These are phyloP conservation scores for Paralichthys olivaceus DNA, from an alignment of 2,113 vertebrate genomes.

Conservation along the genomic window DNA sequence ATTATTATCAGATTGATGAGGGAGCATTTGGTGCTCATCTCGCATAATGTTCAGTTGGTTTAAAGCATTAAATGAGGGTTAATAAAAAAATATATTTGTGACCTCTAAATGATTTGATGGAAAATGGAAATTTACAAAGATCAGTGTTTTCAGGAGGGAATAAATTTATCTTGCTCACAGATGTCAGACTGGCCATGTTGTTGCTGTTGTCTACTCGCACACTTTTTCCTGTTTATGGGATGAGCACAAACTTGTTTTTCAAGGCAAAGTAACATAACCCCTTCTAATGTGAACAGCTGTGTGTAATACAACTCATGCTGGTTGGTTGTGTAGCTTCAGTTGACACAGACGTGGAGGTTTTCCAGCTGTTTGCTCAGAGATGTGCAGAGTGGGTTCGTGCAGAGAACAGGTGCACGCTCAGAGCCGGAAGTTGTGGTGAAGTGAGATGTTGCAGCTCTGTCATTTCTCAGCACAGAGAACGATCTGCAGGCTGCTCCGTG, in stretches of 20 bases:
- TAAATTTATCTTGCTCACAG: no score
- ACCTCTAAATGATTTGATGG: no score
- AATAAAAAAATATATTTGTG: no score
- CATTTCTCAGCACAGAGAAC: constrained; percentile 41
- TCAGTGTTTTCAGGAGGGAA: no score
- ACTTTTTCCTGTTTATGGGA: no score
- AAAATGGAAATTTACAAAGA: no score
- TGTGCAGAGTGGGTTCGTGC: constrained; percentile 5
- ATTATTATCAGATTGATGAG: no score
- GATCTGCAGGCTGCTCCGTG: constrained; percentile 37
- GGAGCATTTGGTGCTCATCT: no score
- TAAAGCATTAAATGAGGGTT: no score
- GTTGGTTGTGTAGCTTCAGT: constrained; percentile 33
- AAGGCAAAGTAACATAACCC: neutral
- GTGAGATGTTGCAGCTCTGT: constrained; percentile 17
- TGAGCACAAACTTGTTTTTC: constrained; percentile 14
- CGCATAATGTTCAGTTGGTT: no score
- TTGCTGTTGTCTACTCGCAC: neutral
- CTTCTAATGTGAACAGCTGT: constrained; percentile 1
- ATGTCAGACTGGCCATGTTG: neutral
- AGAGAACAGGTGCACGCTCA: constrained; percentile 39
- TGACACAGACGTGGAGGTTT: constrained; percentile 42
- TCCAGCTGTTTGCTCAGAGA: constrained; percentile 49
- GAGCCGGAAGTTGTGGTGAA: constrained; percentile 51
- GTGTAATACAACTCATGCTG: neutral